Evolutionary conservation across 2,113 vertebrate genomes (phyloP), one percentile per base, ranked within the genome.

Genomic region (Burhinus bistriatus): DNA sequence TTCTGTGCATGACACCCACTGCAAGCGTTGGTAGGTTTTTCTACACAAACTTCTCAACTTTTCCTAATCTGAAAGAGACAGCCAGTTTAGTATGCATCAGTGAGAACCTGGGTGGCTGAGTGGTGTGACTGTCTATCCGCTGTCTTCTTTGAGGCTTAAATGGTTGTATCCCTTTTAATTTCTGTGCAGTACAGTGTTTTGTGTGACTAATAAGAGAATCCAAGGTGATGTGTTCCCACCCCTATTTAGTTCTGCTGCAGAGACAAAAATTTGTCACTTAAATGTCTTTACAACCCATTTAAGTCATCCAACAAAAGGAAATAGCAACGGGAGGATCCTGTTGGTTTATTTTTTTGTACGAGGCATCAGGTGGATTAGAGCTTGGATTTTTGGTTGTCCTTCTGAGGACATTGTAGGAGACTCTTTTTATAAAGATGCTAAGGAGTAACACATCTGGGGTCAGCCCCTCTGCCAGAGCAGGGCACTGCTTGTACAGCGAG

Each of bases 1-100:
- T 98, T 96, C 97, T 98, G 98, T 99, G 98, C 98, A 98, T 99
- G 98, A 97, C 98, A 97, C 98, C 98, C 97, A 94, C 98, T 98
- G 98, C 98, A 98, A 98, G 96, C 96, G 92, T 98, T 98, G 98
- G 98, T 98, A 99, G 98, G 98, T 98, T 98, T 97, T 98, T 98
- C 95, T 98, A 97, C 93, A 96, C 97, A 97, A 98, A 97, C 96
- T 97, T 98, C 96, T 98, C 95, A 97, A 96, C 93, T 98, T 98
- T 96, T 97, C 95, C 94, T 97, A 94, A 97, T 92, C 86, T 95
- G 95, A 96, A 97, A 95, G 94, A 97, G 95, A 87, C 77, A 96
- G 68, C 83, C 76, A 97, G 92, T 95, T 97, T 97, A 92, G 97
- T 65, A 68, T 97, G 85, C 87, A 66, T 90, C 94, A 97, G 96